These are phyloP conservation scores for Ephestia elutella DNA, from an alignment of 1,140 invertebrate genomes.

Conservation along the genomic window DNA sequence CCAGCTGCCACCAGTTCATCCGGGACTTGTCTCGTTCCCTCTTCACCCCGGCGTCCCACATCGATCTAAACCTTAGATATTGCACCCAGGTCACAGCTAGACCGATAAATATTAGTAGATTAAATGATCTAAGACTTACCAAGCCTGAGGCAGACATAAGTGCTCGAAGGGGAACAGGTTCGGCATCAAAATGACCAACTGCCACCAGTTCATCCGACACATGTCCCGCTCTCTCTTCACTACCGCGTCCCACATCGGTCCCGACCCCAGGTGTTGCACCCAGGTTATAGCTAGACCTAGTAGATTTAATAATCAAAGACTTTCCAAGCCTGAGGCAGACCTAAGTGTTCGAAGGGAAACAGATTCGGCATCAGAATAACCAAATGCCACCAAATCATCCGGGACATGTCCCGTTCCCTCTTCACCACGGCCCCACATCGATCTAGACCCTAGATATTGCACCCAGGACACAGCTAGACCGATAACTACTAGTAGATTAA, in stretches of 20 bases:
- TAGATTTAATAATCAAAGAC: too few species aligned
- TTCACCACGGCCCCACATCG: conserved; percentile 68
- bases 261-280: conserved; percentile 59
- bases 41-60: conserved; percentile 67
- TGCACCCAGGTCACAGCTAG: conserved; percentile 66
- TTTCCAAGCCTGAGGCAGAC: conserved; percentile 63
- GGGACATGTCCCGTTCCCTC: conserved; percentile 54
- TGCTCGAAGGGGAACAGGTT: conserved; percentile 65
- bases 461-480: conserved; percentile 66
- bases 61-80: conserved; percentile 55
- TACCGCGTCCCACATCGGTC: conserved; percentile 66
- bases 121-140: too few species aligned
- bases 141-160: conserved; percentile 60
- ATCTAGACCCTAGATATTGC: conserved; percentile 55
- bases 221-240: conserved; percentile 56
- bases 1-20: conserved; percentile 63
- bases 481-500: conserved; percentile 62
- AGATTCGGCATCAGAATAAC: conserved; percentile 62
- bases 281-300: conserved; percentile 66
- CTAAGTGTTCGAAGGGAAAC: conserved; percentile 61
- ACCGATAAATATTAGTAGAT: conserved; percentile 60
- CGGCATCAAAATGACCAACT: conserved; percentile 60
- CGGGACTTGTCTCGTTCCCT: conserved; percentile 56
- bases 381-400: conserved; percentile 63
- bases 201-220: conserved; percentile 64